Conservation (phyloP, 2,888 invertebrate genomes). For the Nymphalis urticae region DNA sequence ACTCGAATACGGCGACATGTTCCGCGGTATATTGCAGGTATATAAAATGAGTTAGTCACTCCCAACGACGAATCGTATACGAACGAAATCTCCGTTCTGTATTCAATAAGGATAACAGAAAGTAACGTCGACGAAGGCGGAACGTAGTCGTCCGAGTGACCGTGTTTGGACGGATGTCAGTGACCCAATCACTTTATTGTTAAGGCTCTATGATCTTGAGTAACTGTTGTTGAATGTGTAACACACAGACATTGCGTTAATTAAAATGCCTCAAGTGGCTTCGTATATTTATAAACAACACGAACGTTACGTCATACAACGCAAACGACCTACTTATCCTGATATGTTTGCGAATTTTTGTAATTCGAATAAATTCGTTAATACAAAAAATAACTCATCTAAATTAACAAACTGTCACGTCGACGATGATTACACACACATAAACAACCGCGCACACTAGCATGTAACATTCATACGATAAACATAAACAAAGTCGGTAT, state of each 20-base stretch:
- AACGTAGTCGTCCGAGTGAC: slow-evolving; percentile 30
- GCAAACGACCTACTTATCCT: slow-evolving; percentile 12
- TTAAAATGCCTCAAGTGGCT: no score
- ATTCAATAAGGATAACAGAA: slow-evolving; percentile 38
- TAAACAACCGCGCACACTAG: not conserved
- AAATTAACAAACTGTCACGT: slow-evolving; percentile 4
- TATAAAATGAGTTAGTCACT: not conserved
- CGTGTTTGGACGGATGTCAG: slow-evolving; percentile 43
- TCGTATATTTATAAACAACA: no score
- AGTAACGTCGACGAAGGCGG: slow-evolving; percentile 31
- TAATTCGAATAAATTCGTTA: slow-evolving; percentile 7
- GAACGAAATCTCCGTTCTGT: slow-evolving; percentile 26
- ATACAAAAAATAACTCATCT: not conserved
- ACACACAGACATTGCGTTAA: not conserved
- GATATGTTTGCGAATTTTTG: not conserved
- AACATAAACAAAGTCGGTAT: slow-evolving; percentile 19
- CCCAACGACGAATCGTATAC: not conserved
- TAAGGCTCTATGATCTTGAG: slow-evolving; percentile 14
- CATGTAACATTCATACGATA: not conserved
- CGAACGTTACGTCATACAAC: not conserved
- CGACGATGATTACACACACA: not conserved
- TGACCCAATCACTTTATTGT: slow-evolving; percentile 43
- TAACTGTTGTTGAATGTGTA: slow-evolving; percentile 3
- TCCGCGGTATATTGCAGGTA: slow-evolving; percentile 86
- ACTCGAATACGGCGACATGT: slow-evolving; percentile 84